Evolutionary conservation across 2,888 invertebrate species (phyloP).

Genomic region (Dugesia japonica): DNA sequence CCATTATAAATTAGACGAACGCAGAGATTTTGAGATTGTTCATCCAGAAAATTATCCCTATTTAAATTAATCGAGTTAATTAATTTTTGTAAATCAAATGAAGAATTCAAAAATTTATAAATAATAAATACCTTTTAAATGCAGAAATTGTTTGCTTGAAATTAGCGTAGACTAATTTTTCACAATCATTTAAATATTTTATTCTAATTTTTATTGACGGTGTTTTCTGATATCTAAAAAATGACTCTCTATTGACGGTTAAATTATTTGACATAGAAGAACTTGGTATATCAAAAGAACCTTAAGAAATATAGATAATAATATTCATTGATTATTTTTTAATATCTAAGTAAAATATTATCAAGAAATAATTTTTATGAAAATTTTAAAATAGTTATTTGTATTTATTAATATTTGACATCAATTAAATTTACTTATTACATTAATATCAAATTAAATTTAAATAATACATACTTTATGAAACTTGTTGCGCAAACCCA

Average conservation of each 20-base stretch:
- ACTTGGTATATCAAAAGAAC: neutral
- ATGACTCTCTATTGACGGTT: neutral
- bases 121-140: neutral
- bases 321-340: too few relatives aligned
- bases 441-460: too few relatives aligned
- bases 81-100: neutral
- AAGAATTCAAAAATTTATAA: too few relatives aligned
- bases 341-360: too few relatives aligned
- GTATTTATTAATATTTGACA: too few relatives aligned
- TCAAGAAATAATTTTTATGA: too few relatives aligned
- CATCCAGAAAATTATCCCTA: constrained; percentile 56
- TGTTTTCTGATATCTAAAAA: neutral
- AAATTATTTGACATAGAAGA: neutral
- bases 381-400: too few relatives aligned
- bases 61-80: too few relatives aligned
- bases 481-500: too few relatives aligned
- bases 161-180: neutral
- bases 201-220: neutral
- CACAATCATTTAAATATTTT: neutral
- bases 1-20: constrained; percentile 82
- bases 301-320: too few relatives aligned
- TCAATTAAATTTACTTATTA: too few relatives aligned
- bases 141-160: neutral
- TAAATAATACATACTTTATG: too few relatives aligned
- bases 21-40: constrained; percentile 61